Conservation (phyloP, 1,140 invertebrate species). For the Stenopsyche tienmushanensis region DNA sequence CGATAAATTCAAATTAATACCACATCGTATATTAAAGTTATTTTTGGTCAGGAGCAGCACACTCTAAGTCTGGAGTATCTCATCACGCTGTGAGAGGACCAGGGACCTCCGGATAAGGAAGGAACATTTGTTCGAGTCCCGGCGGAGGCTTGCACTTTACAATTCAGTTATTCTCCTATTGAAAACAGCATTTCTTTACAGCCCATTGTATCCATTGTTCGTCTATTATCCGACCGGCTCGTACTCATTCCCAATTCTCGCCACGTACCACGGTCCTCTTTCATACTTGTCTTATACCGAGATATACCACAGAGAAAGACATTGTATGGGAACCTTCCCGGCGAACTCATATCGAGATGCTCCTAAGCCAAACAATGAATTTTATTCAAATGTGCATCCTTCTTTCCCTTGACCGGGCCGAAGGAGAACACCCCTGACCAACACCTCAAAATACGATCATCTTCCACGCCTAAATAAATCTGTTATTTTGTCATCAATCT, state of each 20-base stretch:
- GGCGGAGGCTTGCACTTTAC: conserved; percentile 16
- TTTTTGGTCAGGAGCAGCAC: no score
- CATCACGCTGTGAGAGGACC: background rate
- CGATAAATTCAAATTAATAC: no score
- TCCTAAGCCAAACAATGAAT: no score
- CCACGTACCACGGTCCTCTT: conserved; percentile 22
- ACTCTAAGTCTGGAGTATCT: no score
- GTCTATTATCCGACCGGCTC: conserved; percentile 17
- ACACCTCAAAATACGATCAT: background rate
- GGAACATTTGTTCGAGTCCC: conserved; percentile 17
- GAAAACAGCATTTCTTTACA: conserved; percentile 28
- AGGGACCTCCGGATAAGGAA: conserved; percentile 19
- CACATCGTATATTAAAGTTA: no score
- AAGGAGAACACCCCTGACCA: background rate
- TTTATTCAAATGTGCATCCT: no score
- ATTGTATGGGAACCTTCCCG: no score
- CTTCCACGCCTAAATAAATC: no score
- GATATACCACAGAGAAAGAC: no score
- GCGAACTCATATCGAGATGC: no score
- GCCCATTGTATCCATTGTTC: conserved; percentile 26
- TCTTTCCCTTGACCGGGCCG: no score
- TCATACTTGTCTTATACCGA: conserved; percentile 6
- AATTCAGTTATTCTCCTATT: conserved; percentile 32
- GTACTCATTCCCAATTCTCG: conserved; percentile 16
- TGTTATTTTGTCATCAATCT: no score